Percentiles rank a stretch among this genome's conserved stretches.
Conservation (phyloP, 2,113 vertebrate genomes). For the Cathartes aura region DNA sequence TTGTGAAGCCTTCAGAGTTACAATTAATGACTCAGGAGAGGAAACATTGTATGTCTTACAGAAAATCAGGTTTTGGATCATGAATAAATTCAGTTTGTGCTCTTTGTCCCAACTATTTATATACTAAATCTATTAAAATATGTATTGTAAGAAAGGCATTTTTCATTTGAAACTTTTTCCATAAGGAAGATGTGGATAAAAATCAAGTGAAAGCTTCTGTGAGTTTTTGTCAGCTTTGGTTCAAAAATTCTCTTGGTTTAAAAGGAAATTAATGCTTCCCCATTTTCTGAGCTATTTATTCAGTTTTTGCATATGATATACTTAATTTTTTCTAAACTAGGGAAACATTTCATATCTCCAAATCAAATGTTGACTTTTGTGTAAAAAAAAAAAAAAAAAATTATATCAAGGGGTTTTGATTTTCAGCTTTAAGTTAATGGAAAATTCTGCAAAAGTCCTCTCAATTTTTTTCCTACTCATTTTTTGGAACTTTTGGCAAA, state of each 20-base stretch:
- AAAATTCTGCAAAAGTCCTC: neutral
- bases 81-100: neutral
- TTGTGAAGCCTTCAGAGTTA: neutral
- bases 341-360: neutral
- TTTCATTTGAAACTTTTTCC: neutral
- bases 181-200: neutral
- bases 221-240: neutral
- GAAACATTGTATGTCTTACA: neutral
- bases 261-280: neutral
- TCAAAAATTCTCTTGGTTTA: neutral
- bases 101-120: neutral
- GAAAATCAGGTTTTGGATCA: neutral
- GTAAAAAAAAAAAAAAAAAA: neutral
- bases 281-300: neutral
- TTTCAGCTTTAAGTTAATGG: neutral
- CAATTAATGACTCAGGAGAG: neutral
- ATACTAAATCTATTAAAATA: neutral
- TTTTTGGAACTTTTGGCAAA: neutral
- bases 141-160: neutral
- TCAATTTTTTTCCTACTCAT: neutral
- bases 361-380: neutral
- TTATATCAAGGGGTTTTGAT: neutral
- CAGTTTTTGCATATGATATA: neutral
- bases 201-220: neutral
- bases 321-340: neutral